Base-by-base conservation (phyloP, 1,140 invertebrate species). In the Adelges cooleyi region DNA sequence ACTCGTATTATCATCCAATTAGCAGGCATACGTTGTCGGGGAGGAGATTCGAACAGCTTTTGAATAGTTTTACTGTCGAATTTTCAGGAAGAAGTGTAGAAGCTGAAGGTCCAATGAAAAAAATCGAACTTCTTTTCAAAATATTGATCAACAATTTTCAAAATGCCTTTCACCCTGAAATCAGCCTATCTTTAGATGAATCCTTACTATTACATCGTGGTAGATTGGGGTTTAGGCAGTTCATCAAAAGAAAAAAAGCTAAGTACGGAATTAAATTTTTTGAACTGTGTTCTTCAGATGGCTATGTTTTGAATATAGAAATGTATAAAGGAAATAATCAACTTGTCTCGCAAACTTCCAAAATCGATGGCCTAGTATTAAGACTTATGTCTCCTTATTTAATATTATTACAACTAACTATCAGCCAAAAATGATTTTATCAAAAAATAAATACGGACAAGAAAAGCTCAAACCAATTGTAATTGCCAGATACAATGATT, bases 401-500 rank as follows among this genome's bases (percentile, higher is more conserved):
- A 10, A 11, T 18, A 56, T 54, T 20, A 42, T 33, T 8, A 27
- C 52, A 4, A 18, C 38, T 11, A 27, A 49, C n/a, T 4, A 66
- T 9, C 18, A 66, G 23, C 44, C 44, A 22, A 46, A 8, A 22
- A 27, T 66, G 22, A 22, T 51, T 36, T 50, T 40, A 27, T 48
- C 27, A 23, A 27, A n/a, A 50, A 18, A 62, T 42, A 65, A 23
- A 67, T 17, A 15, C 20, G 29, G 29, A 13, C 20, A 65, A 65
- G 13, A 48, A 42, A 50, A 15, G 33, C 18, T 52, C 23, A 75
- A 75, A 68, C 72, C 70, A 56, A 53, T 49, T n/a, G 66, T 62
- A 38, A 46, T 73, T 33, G 44, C 69, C 10, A 70, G 74, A 40
- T 75, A 74, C 51, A 74, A 72, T 67, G 50, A 53, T 38, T 67